phyloP scores from a whole-genome alignment of 2,113 vertebrate species.

The Pan paniscus region DNA sequence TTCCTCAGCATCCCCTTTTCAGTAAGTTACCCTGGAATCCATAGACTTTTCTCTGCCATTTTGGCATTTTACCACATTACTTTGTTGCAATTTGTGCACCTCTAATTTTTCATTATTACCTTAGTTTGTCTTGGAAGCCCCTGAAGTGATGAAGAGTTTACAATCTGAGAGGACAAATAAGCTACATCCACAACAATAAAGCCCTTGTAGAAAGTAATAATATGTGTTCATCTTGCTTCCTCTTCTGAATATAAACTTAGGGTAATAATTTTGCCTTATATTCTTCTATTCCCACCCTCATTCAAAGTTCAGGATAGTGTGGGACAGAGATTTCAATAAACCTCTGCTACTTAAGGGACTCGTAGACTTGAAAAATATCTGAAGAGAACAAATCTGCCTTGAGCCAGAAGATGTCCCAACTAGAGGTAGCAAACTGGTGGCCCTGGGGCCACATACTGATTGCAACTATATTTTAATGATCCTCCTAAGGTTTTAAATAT shows the following conservation, averaged over 20 bases:
- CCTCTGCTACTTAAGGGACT: neutral
- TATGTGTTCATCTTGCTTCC: neutral
- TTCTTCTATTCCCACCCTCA: neutral
- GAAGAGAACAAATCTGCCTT: neutral
- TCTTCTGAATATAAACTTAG: neutral
- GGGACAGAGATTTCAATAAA: neutral
- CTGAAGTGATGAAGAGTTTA: neutral
- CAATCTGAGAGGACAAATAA: neutral
- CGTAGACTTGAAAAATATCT: neutral
- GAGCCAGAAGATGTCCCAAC: neutral
- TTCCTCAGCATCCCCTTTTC: neutral
- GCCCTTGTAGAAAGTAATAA: neutral
- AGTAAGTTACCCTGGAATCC: conserved; percentile 7
- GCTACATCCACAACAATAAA: neutral
- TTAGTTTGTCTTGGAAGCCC: neutral
- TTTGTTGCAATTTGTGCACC: neutral
- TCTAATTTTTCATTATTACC: neutral
- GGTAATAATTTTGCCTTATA: neutral
- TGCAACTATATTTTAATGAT: neutral
- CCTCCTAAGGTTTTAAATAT: neutral
- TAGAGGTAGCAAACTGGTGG: neutral
- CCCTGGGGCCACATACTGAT: neutral
- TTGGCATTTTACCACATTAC: neutral
- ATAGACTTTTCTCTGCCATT: neutral
- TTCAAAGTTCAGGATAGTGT: neutral